These are phyloP conservation scores for Cheilosia urbana DNA, from an alignment of 2,888 invertebrate genomes.

Conservation along the genomic window DNA sequence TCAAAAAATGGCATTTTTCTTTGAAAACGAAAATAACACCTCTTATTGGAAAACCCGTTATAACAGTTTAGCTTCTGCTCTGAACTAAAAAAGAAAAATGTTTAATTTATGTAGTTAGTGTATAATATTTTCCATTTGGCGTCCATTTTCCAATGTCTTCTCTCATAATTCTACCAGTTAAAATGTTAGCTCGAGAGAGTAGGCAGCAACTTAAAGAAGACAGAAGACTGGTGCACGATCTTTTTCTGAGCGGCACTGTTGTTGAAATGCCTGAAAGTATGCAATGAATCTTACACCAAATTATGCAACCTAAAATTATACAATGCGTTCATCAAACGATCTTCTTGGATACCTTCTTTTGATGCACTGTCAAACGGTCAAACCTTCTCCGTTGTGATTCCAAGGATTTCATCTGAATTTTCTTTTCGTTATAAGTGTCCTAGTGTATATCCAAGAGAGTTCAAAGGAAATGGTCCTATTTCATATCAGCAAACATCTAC, in stretches of 20 bases:
- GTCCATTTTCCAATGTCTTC: too few relatives aligned
- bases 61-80: too few relatives aligned
- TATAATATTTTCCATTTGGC: too few relatives aligned
- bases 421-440: not conserved
- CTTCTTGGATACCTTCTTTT: not conserved
- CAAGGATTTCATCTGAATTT: too few relatives aligned
- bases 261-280: not conserved
- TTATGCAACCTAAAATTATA: not conserved
- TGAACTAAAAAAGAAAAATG: too few relatives aligned
- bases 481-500: constrained; percentile 31
- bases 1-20: too few relatives aligned
- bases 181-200: not conserved
- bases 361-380: too few relatives aligned
- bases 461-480: constrained; percentile 31
- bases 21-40: too few relatives aligned
- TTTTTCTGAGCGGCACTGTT: not conserved
- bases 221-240: not conserved
- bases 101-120: too few relatives aligned
- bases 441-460: not conserved
- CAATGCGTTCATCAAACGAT: not conserved
- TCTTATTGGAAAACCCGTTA: too few relatives aligned
- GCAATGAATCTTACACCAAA: not conserved
- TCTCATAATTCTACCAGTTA: too few relatives aligned
- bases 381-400: too few relatives aligned
- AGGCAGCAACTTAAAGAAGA: not conserved